Evolutionary conservation across 2,888 invertebrate species (phyloP), one percentile per base, ranked within the genome.

Genomic region (Keiferia lycopersicella): DNA sequence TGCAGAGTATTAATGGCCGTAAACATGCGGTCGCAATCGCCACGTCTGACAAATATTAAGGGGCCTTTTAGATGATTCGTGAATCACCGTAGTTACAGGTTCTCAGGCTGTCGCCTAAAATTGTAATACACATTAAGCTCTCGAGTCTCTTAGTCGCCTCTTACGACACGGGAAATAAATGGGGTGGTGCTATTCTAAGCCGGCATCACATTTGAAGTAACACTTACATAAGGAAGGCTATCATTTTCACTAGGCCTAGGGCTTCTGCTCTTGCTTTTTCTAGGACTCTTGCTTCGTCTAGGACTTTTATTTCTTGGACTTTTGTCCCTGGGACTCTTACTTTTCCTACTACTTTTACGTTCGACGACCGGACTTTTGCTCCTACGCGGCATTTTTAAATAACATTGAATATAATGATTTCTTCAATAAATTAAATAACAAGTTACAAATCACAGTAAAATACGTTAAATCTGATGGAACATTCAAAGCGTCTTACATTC

Each of bases 381-480:
- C 6, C 34, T 2, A 16, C 61, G 61, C 30, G 48, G 61, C 61
- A 61, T 61, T 50, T 51, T 51, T 51, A 34, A 22, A 20, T 12
- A 20, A 50, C 18, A 18, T 8, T 50, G 3, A 50, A 50, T 18
- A 50, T 20, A 50, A 41, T n/a, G 0, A 41, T 14, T 41, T 41
- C 1, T 10, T 8, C 34, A 8, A 34, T 41, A 41, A 2, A 41
- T 14, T 8, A 41, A 41, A 41, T 41, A 41, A 41, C 1, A 3
- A 26, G 6, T 6, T 4, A 26, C 26, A 6, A 26, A 34, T 34
- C 34, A 34, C 34, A 8, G 3, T 34, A 34, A 4, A 34, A 8
- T 34, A 34, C 1, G 34, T 30, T 30, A 11, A 12, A 39, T 12
- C 39, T 7, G 39, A 1, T 14, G 12, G 1, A 41, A 41, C 14